phyloP scores from a whole-genome alignment of 2,888 invertebrate genomes.

The Epinotia demarniana region DNA sequence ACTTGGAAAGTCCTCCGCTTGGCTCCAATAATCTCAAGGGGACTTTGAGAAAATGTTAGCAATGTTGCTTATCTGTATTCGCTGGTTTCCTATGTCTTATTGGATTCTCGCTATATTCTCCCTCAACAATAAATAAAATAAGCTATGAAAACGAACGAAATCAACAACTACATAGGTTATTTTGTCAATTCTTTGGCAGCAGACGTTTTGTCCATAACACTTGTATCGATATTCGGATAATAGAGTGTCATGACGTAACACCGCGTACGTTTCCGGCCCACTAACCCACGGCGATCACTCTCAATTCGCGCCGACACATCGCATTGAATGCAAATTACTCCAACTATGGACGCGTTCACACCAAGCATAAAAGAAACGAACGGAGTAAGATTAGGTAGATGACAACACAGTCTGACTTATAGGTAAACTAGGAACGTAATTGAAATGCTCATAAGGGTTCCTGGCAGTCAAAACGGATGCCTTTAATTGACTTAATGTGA shows the following conservation, averaged over 20 bases:
- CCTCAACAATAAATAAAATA: not conserved
- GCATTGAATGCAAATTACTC: conserved; percentile 63
- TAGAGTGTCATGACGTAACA: conserved; percentile 25
- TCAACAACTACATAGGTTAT: not conserved
- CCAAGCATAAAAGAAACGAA: not conserved
- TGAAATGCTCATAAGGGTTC: not conserved
- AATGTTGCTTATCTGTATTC: not conserved
- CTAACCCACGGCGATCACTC: conserved; percentile 46
- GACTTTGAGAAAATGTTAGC: not conserved
- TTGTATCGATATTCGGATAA: conserved; percentile 32
- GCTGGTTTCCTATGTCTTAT: not conserved
- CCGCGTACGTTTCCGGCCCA: conserved; percentile 41
- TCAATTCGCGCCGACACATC: conserved; percentile 50
- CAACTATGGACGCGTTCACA: conserved; percentile 3
- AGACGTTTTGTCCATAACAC: conserved; percentile 20
- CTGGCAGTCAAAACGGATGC: not conserved
- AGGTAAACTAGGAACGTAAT: not conserved
- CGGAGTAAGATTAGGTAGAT: not conserved
- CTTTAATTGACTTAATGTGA: conserved; percentile 5
- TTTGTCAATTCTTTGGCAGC: not conserved
- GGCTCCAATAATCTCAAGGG: not conserved
- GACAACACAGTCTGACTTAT: not conserved
- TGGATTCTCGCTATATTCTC: not conserved
- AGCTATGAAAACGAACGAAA: not conserved
- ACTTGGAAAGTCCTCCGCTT: not conserved